Evolutionary conservation across 2,797 vertebrate genomes (phyloP), one percentile per base, ranked within the genome.

Genomic region (Megalops cyprinoides): DNA sequence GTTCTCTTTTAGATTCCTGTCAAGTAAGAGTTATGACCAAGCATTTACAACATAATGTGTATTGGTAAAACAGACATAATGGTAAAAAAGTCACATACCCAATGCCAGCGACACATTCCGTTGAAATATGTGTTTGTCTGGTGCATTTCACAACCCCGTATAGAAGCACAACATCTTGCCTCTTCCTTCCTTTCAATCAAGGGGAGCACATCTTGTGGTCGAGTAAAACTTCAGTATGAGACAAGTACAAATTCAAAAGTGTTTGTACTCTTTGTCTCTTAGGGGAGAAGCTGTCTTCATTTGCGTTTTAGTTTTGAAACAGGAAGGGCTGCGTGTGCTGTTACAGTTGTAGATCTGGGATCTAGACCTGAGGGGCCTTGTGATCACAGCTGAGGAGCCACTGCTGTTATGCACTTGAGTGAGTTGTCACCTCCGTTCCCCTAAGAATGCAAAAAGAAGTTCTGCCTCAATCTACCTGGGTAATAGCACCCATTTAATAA

Each of bases 281-380:
- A 71, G 20, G 44, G 18, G 8, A 12, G 67, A 8, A 44, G 39
- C 7, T n/a, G n/a, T 18, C 23, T 71, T 67, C 44, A 1, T 69
- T 71, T 44, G 67, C 12, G 67, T 71, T 71, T 71, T 44, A 39
- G 42, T 71, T 71, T 31, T 1, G 39, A 7, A n/a, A 44, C 67
- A 44, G 44, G n/a, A 8, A 37, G 67, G 20, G 67, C 39, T n/a
- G 67, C 67, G 71, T 71, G 44, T 71, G 67, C 20, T 44, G 67
- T 71, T 71, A n/a, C 44, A 23, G 67, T 42, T 71, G n/a, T 39
- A 25, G 67, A 15, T 18, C 67, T 7, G 9, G 67, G 18, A 71
- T 71, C 39, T 44, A 37, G n/a, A n/a, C n/a, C n/a, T n/a, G n/a
- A n/a, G 44, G 23, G 20, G 37, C 39, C 67, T 71, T 44, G 37